These are phyloP conservation scores for Acanthosepion esculentum DNA, from an alignment of 2,888 invertebrate genomes.

Conservation along the genomic window DNA sequence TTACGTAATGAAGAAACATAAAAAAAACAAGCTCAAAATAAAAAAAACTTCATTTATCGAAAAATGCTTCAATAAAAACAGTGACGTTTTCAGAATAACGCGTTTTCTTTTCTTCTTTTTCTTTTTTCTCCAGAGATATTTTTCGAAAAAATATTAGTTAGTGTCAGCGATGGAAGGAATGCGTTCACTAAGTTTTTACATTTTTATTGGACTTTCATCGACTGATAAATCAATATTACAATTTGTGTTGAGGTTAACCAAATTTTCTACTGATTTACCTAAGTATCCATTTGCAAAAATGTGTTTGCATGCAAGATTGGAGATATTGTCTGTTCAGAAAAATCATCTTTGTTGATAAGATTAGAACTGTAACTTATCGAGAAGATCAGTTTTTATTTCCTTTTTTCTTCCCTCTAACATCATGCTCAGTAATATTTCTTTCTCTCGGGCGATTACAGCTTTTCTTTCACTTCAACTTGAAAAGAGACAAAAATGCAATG, in stretches of 20 bases:
- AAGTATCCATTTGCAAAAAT: background rate
- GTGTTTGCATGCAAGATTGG: background rate
- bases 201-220: no score
- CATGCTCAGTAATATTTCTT: background rate
- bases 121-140: no score
- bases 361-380: background rate
- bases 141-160: no score
- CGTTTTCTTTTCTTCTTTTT: no score
- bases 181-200: no score
- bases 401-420: background rate
- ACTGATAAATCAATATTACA: background rate
- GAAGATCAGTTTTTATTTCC: background rate
- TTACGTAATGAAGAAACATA: no score
- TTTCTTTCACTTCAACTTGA: background rate
- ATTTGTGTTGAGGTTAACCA: slow-evolving; percentile 20
- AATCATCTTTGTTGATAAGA: slow-evolving; percentile 22
- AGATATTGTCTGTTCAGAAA: background rate
- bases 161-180: no score
- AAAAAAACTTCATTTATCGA: no score
- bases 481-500: background rate
- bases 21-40: no score
- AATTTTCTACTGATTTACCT: background rate
- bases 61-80: no score
- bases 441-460: background rate
- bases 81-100: no score